These are phyloP conservation scores for Heliconius congener DNA, from an alignment of 1,140 invertebrate species.

Conservation along the genomic window DNA sequence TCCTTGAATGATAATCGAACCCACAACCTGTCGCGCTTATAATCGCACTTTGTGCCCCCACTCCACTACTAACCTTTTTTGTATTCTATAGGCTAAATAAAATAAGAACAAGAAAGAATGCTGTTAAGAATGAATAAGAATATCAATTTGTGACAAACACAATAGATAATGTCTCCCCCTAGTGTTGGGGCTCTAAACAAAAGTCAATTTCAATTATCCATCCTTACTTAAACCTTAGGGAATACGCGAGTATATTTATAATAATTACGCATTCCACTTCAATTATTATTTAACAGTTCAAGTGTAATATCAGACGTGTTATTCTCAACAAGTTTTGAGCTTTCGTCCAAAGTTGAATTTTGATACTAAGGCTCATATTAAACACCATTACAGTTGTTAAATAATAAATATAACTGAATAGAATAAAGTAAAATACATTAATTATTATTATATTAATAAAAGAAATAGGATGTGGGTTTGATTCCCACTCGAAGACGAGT, in stretches of 20 bases:
- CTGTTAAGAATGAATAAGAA: not conserved
- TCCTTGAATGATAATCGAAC: too few species aligned
- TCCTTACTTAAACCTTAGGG: constrained; percentile 25
- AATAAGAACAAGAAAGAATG: not conserved
- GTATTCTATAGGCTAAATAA: not conserved
- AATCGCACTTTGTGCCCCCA: too few species aligned
- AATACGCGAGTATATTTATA: constrained; percentile 21
- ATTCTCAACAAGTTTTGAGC: not conserved
- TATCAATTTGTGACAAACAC: not conserved
- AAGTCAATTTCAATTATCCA: constrained; percentile 32
- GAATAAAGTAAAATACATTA: too few species aligned
- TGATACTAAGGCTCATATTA: not conserved
- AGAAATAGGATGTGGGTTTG: too few species aligned
- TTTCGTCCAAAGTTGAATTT: not conserved
- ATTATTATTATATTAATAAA: too few species aligned
- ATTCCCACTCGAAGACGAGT: too few species aligned
- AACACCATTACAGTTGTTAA: not conserved
- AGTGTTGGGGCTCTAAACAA: constrained; percentile 24
- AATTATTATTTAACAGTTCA: constrained; percentile 19
- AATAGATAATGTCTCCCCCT: constrained; percentile 1
- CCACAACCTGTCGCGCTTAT: too few species aligned
- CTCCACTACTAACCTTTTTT: too few species aligned
- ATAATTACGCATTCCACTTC: constrained; percentile 26
- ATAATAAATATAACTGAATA: not conserved
- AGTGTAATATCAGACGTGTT: constrained; percentile 15